Conservation (phyloP, 2,797 vertebrate genomes). For the Enteromius trimaculatus region DNA sequence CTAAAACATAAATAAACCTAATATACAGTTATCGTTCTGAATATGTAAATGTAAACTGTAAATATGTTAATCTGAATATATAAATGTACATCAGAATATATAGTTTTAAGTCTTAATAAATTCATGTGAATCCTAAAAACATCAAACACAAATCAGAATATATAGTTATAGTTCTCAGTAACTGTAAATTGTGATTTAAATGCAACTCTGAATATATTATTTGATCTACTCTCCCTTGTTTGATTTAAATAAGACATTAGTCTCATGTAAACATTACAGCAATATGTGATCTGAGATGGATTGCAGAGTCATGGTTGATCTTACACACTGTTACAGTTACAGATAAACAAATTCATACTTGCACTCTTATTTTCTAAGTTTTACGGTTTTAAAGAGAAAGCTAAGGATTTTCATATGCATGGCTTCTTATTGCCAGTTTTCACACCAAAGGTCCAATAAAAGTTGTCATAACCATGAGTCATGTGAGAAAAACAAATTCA, state of each 20-base stretch:
- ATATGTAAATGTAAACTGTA: too few species aligned
- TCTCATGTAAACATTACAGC: background rate
- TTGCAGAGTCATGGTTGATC: conserved; percentile 11
- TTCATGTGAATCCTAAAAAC: background rate
- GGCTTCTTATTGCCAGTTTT: background rate
- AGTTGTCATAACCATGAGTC: background rate
- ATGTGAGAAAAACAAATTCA: background rate
- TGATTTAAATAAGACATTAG: too few species aligned
- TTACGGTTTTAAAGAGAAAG: conserved; percentile 17
- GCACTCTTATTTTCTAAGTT: background rate
- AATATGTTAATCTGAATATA: background rate
- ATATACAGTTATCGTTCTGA: too few species aligned
- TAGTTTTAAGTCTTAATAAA: background rate
- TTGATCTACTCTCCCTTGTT: too few species aligned
- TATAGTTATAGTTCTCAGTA: background rate
- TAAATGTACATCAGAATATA: too few species aligned
- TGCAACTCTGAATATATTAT: background rate
- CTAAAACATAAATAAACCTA: too few species aligned
- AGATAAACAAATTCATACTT: conserved; percentile 8
- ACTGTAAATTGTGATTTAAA: background rate
- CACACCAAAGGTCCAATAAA: background rate
- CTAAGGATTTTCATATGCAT: background rate
- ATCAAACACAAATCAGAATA: background rate
- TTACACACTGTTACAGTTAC: background rate
- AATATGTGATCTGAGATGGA: background rate